Conservation (phyloP, 2,888 invertebrate species). For the Heteromyza rotundicornis region DNA sequence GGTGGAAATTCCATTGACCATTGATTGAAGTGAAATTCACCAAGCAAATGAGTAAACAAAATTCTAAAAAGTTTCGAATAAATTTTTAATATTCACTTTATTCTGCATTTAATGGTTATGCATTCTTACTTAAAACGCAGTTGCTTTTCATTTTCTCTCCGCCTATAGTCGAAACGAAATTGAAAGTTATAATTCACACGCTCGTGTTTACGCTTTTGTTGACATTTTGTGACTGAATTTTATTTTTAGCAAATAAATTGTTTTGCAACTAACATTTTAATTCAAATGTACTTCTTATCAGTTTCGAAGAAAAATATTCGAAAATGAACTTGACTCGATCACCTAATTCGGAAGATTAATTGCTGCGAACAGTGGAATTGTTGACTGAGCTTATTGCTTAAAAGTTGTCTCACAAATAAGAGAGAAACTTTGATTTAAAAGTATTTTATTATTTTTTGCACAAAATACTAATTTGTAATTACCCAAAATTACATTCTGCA, state of each 20-base stretch:
- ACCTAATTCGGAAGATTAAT: neutral
- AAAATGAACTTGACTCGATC: neutral
- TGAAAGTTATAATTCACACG: neutral
- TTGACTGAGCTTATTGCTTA: too few relatives aligned
- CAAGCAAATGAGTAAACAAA: too few relatives aligned
- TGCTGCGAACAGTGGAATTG: neutral
- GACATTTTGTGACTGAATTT: neutral
- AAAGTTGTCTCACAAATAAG: too few relatives aligned
- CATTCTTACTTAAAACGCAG: neutral
- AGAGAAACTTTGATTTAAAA: too few relatives aligned
- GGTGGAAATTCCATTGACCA: too few relatives aligned
- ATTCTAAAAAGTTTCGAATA: too few relatives aligned
- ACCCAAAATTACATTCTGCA: too few relatives aligned
- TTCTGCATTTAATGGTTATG: neutral
- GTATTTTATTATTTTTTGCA: too few relatives aligned
- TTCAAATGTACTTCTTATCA: neutral
- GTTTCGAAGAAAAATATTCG: neutral
- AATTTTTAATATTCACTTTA: too few relatives aligned
- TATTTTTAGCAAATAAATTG: neutral
- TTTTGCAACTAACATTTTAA: neutral
- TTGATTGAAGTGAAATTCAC: too few relatives aligned
- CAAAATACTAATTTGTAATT: too few relatives aligned
- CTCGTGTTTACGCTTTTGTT: neutral
- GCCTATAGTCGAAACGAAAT: too few relatives aligned
- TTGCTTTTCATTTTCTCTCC: neutral